Evolutionary conservation across 1,140 invertebrate genomes (phyloP).

Genomic region (Listronotus bonariensis): DNA sequence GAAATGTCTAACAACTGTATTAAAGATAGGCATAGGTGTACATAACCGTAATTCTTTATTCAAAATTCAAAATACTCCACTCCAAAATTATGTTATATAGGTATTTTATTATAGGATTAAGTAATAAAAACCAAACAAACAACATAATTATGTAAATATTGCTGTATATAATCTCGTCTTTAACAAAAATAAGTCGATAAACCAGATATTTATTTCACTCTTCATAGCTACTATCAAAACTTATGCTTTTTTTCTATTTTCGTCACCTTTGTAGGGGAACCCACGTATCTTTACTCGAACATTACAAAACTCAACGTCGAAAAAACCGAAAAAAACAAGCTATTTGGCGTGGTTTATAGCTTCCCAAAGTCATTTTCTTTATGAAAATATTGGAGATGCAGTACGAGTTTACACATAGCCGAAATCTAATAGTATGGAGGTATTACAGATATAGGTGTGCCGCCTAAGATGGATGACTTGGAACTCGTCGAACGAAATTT

Average conservation of each 20-base stretch:
- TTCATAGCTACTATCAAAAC: conserved; percentile 17
- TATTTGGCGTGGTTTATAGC: conserved; percentile 25
- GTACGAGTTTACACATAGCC: not conserved
- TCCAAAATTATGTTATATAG: conserved; percentile 12
- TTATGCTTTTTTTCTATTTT: conserved; percentile 21
- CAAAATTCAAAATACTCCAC: no score
- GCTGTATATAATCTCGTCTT: conserved; percentile 13
- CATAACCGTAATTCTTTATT: no score
- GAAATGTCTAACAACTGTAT: no score
- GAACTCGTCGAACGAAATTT: no score
- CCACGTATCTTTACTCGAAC: conserved; percentile 9
- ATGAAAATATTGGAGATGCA: not conserved
- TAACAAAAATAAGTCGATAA: conserved; percentile 18
- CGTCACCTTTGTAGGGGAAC: conserved; percentile 20
- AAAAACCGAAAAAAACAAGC: conserved; percentile 6
- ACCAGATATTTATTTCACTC: conserved; percentile 9
- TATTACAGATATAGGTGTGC: conserved; percentile 13
- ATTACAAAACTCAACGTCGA: conserved; percentile 13
- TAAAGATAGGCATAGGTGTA: no score
- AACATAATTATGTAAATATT: conserved; percentile 23
- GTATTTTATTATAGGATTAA: conserved; percentile 20
- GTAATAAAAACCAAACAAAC: conserved; percentile 16
- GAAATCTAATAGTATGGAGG: conserved; percentile 9
- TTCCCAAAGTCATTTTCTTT: conserved; percentile 12
- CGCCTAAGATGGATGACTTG: conserved; percentile 10